Conservation (phyloP, 2,888 invertebrate genomes). For the Malthinus flaveolus region DNA sequence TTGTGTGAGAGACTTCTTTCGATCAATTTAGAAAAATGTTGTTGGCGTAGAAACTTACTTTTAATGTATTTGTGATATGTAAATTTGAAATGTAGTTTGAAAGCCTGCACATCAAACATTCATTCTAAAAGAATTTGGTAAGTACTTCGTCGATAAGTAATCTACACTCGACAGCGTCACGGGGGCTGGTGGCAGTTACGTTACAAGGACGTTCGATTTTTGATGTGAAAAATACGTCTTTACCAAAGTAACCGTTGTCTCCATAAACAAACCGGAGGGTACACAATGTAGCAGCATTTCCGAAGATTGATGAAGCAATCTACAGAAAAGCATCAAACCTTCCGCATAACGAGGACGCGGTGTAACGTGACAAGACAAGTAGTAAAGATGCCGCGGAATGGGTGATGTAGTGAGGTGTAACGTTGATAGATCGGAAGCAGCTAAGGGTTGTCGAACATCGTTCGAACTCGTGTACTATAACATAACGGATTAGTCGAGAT, state of each 20-base stretch:
- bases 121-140: no score
- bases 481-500: slow-evolving; percentile 43
- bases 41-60: no score
- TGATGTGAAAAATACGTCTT: slow-evolving; percentile 23
- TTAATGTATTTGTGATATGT: no score
- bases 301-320: slow-evolving; percentile 45
- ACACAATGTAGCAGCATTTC: slow-evolving; percentile 32
- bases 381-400: slow-evolving; percentile 44
- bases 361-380: slow-evolving; percentile 44
- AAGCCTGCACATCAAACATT: no score
- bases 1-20: no score
- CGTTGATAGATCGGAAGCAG: slow-evolving; percentile 46
- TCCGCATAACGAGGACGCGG: slow-evolving; percentile 43
- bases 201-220: slow-evolving; percentile 24
- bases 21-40: no score
- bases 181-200: neutral
- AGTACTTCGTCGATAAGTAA: no score
- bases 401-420: slow-evolving; percentile 42
- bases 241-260: slow-evolving; percentile 30
- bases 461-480: slow-evolving; percentile 41
- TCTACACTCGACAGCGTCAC: no score
- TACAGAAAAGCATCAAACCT: slow-evolving; percentile 45
- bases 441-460: slow-evolving; percentile 42
- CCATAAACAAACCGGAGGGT: slow-evolving; percentile 35
- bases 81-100: no score